Conservation (phyloP, 2,113 vertebrate species). For the Thunnus thynnus region DNA sequence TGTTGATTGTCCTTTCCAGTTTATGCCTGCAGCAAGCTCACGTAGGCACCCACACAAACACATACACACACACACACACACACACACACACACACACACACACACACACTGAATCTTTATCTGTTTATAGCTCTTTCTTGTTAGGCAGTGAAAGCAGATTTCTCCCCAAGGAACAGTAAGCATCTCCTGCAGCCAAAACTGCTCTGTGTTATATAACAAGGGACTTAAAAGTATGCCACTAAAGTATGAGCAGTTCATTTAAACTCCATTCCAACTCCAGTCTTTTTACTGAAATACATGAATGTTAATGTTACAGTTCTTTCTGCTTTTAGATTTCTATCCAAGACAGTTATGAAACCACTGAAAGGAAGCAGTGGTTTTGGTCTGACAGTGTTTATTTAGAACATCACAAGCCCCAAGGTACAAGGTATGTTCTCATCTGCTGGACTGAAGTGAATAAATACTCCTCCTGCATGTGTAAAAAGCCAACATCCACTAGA, state of each 20-base stretch:
- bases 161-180: slow-evolving; percentile 58
- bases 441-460: slow-evolving; percentile 9
- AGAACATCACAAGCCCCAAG: slow-evolving; percentile 1
- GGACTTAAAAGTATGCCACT: slow-evolving; percentile 43
- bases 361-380: slow-evolving; percentile 37
- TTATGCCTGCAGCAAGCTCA: slow-evolving; percentile 60
- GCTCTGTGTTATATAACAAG: slow-evolving; percentile 66
- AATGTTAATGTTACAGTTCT: slow-evolving; percentile 20
- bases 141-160: slow-evolving; percentile 62
- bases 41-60: slow-evolving; percentile 15
- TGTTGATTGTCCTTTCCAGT: slow-evolving; percentile 70
- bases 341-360: not conserved
- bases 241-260: slow-evolving; percentile 26
- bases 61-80: slow-evolving; percentile 26
- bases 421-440: slow-evolving; percentile 33
- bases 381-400: slow-evolving; percentile 22
- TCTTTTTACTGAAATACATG: not conserved
- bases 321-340: slow-evolving; percentile 7
- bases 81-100: slow-evolving; percentile 30
- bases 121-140: slow-evolving; percentile 73
- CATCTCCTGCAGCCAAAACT: slow-evolving; percentile 57
- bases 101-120: slow-evolving; percentile 42
- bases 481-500: not conserved
- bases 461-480: not conserved
- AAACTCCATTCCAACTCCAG: slow-evolving; percentile 2